Evolutionary conservation across 2,888 invertebrate species (phyloP), one percentile per base, ranked within the genome.

Genomic region (Atherix ibis): DNA sequence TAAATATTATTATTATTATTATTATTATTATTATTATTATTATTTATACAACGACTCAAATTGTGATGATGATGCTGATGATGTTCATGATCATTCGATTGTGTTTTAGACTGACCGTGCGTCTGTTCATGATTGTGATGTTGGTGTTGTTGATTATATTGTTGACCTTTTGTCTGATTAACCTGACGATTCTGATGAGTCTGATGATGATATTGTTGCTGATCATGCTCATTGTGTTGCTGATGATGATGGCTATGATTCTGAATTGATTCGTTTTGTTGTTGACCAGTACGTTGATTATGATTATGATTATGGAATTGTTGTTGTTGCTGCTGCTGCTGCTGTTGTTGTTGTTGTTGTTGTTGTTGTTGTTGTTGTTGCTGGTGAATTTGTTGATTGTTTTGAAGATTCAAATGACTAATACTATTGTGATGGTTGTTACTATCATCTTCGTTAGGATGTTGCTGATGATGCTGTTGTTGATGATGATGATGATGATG

Each of bases 211-310:
- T 35, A 26, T 22, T 16, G 12, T 14, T 24, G n/a, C 24, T 36
- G 13, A 39, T 41, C 32, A 43, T 36, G 36, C 38, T 37, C 18
- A 40, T 38, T 37, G 38, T n/a, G 5, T 10, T 26, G 5, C 5
- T 10, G 5, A 6, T 29, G 27, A 16, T 31, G 28, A n/a, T 39
- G 30, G 18, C 26, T 32, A n/a, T 39, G 38, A 4, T 41, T 31
- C 13, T 31, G 31, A 25, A n/a, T 19, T 24, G 29, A 30, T 24
- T 35, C 13, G 5, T 35, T 15, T 3, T 18, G 9, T 15, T 35
- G 35, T n/a, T 18, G 9, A n/a, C n/a, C n/a, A n/a, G n/a, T n/a
- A n/a, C n/a, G n/a, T n/a, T n/a, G n/a, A n/a, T n/a, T n/a, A n/a
- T n/a, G n/a, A n/a, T n/a, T n/a, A n/a, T n/a, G n/a, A n/a, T n/a